A percentile compares a stretch with the other conserved stretches of the same genome.
Conservation (phyloP, 2,888 invertebrate genomes). For the Agelastica alni region DNA sequence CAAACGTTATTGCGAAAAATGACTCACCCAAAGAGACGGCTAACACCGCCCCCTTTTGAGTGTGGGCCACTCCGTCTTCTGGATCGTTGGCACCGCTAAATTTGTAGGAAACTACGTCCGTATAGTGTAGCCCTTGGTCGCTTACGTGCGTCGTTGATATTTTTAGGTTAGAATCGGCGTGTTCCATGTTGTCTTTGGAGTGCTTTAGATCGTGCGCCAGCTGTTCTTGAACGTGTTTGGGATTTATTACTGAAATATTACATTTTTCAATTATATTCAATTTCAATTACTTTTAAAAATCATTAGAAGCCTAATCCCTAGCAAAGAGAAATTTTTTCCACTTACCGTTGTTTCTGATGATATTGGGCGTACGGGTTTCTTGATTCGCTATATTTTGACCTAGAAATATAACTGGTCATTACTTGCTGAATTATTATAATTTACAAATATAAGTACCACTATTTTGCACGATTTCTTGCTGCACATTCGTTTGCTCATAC, state of each 20-base stretch:
- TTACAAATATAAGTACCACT: too few species aligned
- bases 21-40: conserved; percentile 74
- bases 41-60: conserved; percentile 79
- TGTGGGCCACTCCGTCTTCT: conserved; percentile 68
- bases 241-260: conserved; percentile 42
- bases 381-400: too few species aligned
- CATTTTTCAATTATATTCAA: too few species aligned
- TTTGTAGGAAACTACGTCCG: conserved; percentile 47
- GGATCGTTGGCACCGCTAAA: conserved; percentile 44
- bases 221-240: conserved; percentile 52
- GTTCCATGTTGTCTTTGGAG: conserved; percentile 48
- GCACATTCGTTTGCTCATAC: conserved; percentile 20
- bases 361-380: conserved; percentile 17
- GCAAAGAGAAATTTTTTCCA: background rate
- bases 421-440: too few species aligned
- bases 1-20: too few species aligned
- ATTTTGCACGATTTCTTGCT: conserved; percentile 9
- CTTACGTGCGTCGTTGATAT: conserved; percentile 39
- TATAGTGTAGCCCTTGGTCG: conserved; percentile 40
- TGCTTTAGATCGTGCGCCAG: conserved; percentile 54
- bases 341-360: conserved; percentile 16
- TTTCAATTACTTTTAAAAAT: too few species aligned
- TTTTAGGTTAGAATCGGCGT: conserved; percentile 22
- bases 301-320: too few species aligned
- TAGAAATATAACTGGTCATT: too few species aligned